Base-by-base conservation (phyloP, 2,113 vertebrate species). In the Varanus komodoensis region DNA sequence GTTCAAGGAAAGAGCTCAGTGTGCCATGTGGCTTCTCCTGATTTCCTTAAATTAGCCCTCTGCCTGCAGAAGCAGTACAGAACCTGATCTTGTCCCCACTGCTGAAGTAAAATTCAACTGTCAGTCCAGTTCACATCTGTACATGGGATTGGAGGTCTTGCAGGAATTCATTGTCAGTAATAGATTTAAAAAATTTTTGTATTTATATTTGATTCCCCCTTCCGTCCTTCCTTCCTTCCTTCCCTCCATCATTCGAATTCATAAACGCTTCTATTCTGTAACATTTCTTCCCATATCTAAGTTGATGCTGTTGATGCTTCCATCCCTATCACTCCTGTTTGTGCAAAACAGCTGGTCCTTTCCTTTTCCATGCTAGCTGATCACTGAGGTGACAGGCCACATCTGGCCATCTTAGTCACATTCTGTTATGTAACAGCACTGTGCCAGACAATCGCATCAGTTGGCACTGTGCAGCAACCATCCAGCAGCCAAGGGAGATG, bases 361-460 rank as follows among this genome's bases (percentile, higher is more conserved):
- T 67, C 69, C 11, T 79, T 85, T 92, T 86, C 68, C 38, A 64
- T 87, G 77, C 69, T 92, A 84, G 86, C 84, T 61, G 93, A 90
- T 89, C 94, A 90, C 89, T 27, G 1, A 89, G 54, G 83, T 91
- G 95, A 93, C 93, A 88, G 2, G 2, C 83, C 91, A 92, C 94
- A 92, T 94, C 95, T 93, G 94, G 92, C 81, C 19, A 1, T 57
- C 87, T 92, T 91, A 85, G 80, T 93, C 82, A 57, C 8, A 3
- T 77, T 87, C 88, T 90, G 86, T 93, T 92, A 90, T 91, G 79
- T 89, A 91, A 38, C 57, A 87, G 87, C 25, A 3, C 61, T 0
- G 71, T 80, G 78, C 85, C 87, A 84, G 74, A 74, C 84, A 61
- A 88, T 57, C 44, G 64, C 88, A 86, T 90, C 14, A 86, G 91